These are phyloP conservation scores for Orthosia gracilis DNA, from an alignment of 2,888 invertebrate species.

Conservation along the genomic window DNA sequence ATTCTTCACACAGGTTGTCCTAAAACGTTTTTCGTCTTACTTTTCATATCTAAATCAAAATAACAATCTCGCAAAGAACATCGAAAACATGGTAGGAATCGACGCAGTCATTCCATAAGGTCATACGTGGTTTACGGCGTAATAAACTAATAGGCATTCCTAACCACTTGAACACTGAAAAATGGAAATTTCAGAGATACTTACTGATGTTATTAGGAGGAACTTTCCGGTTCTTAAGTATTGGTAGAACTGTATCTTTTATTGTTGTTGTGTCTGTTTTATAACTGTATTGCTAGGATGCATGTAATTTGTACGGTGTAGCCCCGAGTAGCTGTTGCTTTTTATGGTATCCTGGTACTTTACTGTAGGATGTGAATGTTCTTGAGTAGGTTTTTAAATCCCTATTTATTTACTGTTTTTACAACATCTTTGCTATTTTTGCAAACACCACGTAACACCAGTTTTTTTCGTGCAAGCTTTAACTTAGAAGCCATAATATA, in stretches of 20 bases:
- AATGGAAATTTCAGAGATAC: conserved; percentile 48
- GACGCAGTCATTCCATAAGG: background rate
- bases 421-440: too few species aligned
- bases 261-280: conserved; percentile 34
- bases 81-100: conserved; percentile 20
- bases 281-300: conserved; percentile 25
- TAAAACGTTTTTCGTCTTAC: too few species aligned
- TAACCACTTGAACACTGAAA: conserved; percentile 28
- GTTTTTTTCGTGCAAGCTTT: too few species aligned
- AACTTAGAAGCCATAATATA: too few species aligned
- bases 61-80: background rate
- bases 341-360: conserved; percentile 37
- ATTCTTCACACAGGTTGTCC: too few species aligned
- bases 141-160: conserved; percentile 38
- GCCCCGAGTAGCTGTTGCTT: background rate
- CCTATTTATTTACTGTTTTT: too few species aligned
- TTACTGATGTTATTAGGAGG: conserved; percentile 35
- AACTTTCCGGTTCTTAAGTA: conserved; percentile 40
- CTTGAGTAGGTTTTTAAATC: too few species aligned
- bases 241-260: conserved; percentile 26
- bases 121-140: conserved; percentile 9
- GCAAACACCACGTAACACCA: too few species aligned
- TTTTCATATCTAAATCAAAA: background rate
- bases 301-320: conserved; percentile 27
- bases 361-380: background rate